phyloP scores from a whole-genome alignment of 2,113 vertebrate genomes.

The Heptranchias perlo region DNA sequence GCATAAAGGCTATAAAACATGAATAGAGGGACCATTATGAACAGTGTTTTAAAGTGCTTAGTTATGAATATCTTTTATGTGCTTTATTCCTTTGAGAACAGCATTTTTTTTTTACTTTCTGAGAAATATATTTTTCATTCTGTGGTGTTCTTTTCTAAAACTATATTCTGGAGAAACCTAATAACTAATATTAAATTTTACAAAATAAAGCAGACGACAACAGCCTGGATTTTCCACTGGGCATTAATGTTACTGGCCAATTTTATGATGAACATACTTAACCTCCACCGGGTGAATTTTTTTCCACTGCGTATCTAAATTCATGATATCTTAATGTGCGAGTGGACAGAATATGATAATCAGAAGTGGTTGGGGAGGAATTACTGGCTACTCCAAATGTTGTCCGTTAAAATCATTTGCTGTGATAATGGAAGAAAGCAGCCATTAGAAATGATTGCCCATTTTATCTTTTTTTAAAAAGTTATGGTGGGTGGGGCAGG shows the following conservation, averaged over 20 bases:
- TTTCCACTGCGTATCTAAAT: not conserved
- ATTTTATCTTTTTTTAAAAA: not conserved
- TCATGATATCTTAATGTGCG: not conserved
- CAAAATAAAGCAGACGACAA: not conserved
- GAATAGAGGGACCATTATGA: constrained; percentile 37
- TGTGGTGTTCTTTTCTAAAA: not conserved
- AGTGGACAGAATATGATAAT: not conserved
- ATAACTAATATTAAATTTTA: not conserved
- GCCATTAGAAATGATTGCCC: not conserved
- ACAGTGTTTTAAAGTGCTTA: constrained; percentile 37
- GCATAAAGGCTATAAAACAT: constrained; percentile 44
- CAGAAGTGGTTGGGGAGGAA: not conserved
- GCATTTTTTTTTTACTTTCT: not conserved
- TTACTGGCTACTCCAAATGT: not conserved
- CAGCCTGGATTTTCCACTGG: not conserved
- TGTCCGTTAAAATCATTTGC: not conserved
- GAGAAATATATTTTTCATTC: constrained; percentile 31
- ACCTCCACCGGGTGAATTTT: not conserved
- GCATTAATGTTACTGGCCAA: not conserved
- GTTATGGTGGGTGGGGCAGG: not conserved
- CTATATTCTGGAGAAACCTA: not conserved
- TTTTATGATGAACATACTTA: not conserved
- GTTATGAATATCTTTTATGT: constrained; percentile 36
- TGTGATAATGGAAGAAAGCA: not conserved
- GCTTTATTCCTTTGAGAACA: constrained; percentile 31